phyloP scores from a whole-genome alignment of 2,113 vertebrate species.

The Heterochromis multidens region DNA sequence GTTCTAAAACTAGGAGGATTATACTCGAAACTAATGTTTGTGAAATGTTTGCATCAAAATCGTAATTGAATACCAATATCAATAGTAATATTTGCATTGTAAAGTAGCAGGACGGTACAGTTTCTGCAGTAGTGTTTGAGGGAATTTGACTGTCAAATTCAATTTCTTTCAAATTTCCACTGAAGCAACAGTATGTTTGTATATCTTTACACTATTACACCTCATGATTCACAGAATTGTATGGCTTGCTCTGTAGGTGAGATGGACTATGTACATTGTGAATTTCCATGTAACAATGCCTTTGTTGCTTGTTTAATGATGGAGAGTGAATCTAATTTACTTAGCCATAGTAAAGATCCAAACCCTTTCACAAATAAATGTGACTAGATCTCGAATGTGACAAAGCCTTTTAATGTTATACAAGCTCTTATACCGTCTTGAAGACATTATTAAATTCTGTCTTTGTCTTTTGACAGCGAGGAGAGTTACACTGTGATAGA shows the following conservation, averaged over 20 bases:
- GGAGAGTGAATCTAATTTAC: background rate
- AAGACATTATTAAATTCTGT: background rate
- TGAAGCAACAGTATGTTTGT: background rate
- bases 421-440: background rate
- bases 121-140: background rate
- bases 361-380: background rate
- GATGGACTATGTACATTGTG: background rate
- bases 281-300: background rate
- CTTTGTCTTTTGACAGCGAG: conserved; percentile 74
- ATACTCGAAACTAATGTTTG: background rate
- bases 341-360: background rate
- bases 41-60: background rate
- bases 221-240: background rate
- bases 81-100: background rate
- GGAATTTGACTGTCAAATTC: background rate
- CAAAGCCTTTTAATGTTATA: background rate
- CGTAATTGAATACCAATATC: background rate
- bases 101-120: background rate
- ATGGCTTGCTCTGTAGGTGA: background rate
- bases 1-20: background rate
- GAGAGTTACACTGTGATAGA: conserved; percentile 93
- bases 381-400: background rate
- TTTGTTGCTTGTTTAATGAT: background rate
- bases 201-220: background rate
- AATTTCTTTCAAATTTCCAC: background rate